Base-by-base conservation (phyloP, 2,113 vertebrate genomes). In the Corythornis cristatus region DNA sequence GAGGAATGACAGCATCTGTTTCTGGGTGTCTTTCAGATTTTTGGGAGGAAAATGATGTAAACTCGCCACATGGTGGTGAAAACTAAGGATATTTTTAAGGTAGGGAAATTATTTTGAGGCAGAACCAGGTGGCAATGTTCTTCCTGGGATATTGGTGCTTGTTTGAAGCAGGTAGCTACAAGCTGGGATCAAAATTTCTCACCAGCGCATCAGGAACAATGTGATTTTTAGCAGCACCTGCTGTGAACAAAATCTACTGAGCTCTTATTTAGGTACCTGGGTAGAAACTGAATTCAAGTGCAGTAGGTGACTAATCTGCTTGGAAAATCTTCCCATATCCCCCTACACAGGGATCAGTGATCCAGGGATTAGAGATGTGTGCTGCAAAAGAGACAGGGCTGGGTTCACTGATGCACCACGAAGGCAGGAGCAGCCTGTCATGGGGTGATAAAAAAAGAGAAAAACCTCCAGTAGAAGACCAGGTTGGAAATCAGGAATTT, bases 371-470 rank as follows among this genome's bases (percentile, higher is more conserved):
- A 40, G 79, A 42, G 64, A 8, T 13, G 35, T 29, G 80, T 1
- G 1, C 50, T 61, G 75, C 83, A 9, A 1, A 66, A 43, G 50
- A 58, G 71, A 68, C 19, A 20, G 68, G 53, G 20, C 8, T 48
- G 82, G 15, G 23, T n/a, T 9, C 70, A 25, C 50, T 0, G 1
- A 4, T 4, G 57, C 16, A 60, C n/a, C 37, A 15, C 42, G 1
- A 42, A 18, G 57, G 3, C 0, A 1, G 33, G 18, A 60, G 45
- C 79, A 67, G 53, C 73, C 5, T 37, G 37, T 37, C 37, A 0
- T 2, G 21, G 22, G 28, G 19, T 4, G 5, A 8, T 14, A 8
- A 7, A 8, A 15, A 8, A 7, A 29, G 3, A 3, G 2, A 11
- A 43, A 79, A 75, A 12, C 9, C 61, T 45, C 40, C 8, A 4